Evolutionary conservation across 2,113 vertebrate genomes (phyloP).

Genomic region (Nematolebias whitei): DNA sequence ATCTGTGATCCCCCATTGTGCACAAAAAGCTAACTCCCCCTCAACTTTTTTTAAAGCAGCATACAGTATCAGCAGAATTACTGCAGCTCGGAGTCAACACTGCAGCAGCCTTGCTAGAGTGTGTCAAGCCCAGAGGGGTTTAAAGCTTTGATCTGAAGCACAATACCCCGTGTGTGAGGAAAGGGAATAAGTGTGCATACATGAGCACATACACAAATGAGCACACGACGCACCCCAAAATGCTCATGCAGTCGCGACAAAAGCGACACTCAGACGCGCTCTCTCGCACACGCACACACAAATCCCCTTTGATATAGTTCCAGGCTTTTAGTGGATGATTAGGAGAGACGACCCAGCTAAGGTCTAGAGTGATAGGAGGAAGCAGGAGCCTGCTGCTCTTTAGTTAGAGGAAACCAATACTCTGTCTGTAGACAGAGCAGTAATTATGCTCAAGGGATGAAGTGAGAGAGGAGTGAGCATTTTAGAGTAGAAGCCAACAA

Average conservation of each 20-base stretch:
- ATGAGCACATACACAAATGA: conserved; percentile 51
- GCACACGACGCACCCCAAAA: conserved; percentile 4
- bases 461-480: conserved; percentile 42
- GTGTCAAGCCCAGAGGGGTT: conserved; percentile 73
- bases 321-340: conserved; percentile 75
- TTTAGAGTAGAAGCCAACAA: conserved; percentile 50
- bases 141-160: conserved; percentile 76
- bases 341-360: conserved; percentile 66
- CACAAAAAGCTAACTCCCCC: conserved; percentile 40
- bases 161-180: conserved; percentile 66
- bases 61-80: conserved; percentile 78
- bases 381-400: conserved; percentile 70
- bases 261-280: not conserved
- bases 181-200: conserved; percentile 4
- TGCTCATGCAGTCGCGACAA: conserved; percentile 21
- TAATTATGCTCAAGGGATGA: conserved; percentile 75
- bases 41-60: conserved; percentile 63
- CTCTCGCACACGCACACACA: conserved; percentile 13
- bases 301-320: conserved; percentile 70
- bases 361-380: conserved; percentile 73
- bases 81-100: conserved; percentile 48
- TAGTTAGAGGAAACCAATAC: conserved; percentile 73
- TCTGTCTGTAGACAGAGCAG: conserved; percentile 72
- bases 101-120: conserved; percentile 71
- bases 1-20: conserved; percentile 59